Evolutionary conservation across 1,140 invertebrate genomes (phyloP), one percentile per base, ranked within the genome.

Genomic region (Gryllus bimaculatus): DNA sequence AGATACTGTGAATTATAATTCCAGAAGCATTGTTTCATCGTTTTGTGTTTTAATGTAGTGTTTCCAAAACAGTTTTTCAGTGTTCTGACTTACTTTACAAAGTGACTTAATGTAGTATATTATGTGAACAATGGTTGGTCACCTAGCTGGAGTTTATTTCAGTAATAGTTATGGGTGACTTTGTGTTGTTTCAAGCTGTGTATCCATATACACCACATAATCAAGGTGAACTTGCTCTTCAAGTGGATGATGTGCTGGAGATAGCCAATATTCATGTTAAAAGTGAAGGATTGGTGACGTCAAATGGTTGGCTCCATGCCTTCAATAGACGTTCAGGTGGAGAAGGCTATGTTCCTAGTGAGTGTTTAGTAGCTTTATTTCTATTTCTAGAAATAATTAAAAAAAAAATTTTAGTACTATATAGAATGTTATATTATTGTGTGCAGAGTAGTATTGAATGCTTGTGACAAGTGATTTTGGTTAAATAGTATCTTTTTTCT

Each of bases 331-430:
- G 54, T 18, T 66, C 54, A 13, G 54, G 54, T 66, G 54, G 54
- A 66, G 54, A 66, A 66, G 54, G 54, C 54, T 66, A 66, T 66
- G 54, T 66, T 66, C 54, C 54, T 66, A 66, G 54, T 66, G 54
- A 66, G 54, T 66, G 26, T 66, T 66, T 13, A 2, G 54, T 66
- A 18, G 3, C 10, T 66, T 66, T 66, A 13, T 66, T 18, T 66
- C 54, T 66, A 13, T 13, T 66, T 66, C 54, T 13, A 39, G 26
- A 39, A 39, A 39, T 39, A 39, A 39, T n/a, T n/a, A n/a, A n/a
- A n/a, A n/a, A n/a, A n/a, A n/a, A n/a, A n/a, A n/a, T n/a, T n/a
- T 39, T 39, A 39, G 26, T 39, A 39, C 26, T 39, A 39, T 5
- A 39, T 2, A 39, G 26, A 39, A 39, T 39, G 26, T 39, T 39